These are phyloP conservation scores for Oikopleura dioica DNA, from an alignment of 23 tunicate species.

Conservation along the genomic window DNA sequence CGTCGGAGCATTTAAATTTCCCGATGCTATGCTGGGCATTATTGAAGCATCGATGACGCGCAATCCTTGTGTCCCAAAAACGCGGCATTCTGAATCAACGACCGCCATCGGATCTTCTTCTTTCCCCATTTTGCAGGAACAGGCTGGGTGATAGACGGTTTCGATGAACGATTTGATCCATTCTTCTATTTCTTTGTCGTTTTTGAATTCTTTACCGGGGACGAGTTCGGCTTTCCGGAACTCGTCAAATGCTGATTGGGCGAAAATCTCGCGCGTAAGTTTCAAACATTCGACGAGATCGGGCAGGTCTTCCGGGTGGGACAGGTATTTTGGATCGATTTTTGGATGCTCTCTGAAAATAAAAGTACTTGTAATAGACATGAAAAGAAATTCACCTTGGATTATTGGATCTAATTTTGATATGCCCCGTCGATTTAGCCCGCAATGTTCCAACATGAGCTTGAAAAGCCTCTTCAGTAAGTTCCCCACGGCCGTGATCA, in stretches of 20 bases:
- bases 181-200: neutral
- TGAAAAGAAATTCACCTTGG: no score
- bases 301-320: neutral
- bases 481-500: no score
- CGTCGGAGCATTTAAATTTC: conserved; percentile 87
- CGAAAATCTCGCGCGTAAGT: neutral
- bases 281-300: neutral
- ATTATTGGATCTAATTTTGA: no score
- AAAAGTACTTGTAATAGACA: no score
- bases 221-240: neutral
- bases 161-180: neutral
- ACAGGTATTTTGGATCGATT: neutral
- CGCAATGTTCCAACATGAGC: no score
- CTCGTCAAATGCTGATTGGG: neutral
- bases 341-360: neutral
- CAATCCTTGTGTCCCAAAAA: neutral
- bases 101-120: neutral
- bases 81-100: conserved; percentile 7
- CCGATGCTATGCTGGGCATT: neutral
- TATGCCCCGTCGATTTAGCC: no score
- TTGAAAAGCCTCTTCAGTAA: no score
- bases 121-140: neutral
- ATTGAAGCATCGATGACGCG: neutral
- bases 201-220: neutral
- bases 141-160: neutral